Percentiles rank a stretch among this genome's conserved stretches.
Evolutionary conservation across 2,797 vertebrate genomes (phyloP).

Genomic region (Buceros bicornis): DNA sequence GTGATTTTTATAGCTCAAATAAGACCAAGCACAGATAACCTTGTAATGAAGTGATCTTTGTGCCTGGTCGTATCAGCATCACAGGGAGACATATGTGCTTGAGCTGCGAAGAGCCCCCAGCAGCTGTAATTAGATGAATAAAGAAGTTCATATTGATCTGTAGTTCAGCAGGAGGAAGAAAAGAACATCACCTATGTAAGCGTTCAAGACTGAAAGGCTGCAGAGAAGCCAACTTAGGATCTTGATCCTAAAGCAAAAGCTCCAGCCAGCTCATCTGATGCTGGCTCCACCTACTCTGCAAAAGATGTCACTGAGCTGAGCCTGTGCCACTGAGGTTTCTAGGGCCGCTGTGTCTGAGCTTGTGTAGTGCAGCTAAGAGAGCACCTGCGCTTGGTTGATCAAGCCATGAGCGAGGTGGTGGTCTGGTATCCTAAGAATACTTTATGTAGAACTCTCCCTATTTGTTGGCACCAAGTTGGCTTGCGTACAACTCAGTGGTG

Average conservation of each 20-base stretch:
- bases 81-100: constrained; percentile 41
- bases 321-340: background rate
- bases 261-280: background rate
- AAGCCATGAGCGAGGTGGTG: background rate
- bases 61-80: constrained; percentile 61
- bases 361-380: background rate
- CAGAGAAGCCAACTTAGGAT: background rate
- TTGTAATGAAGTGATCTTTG: constrained; percentile 68
- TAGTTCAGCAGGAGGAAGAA: background rate
- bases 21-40: constrained; percentile 36
- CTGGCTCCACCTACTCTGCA: background rate
- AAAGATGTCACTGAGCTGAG: background rate
- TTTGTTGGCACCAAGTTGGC: background rate
- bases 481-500: background rate
- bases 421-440: background rate
- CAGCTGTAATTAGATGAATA: constrained; percentile 60
- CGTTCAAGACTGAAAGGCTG: background rate
- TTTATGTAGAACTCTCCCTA: background rate
- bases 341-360: background rate
- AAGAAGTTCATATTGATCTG: constrained; percentile 58
- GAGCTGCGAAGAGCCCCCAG: background rate
- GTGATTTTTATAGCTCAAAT: background rate
- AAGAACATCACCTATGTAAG: background rate
- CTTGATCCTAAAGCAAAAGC: background rate
- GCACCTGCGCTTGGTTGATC: background rate